Conservation (phyloP, 2,888 invertebrate species). For the Phlogophora meticulosa region DNA sequence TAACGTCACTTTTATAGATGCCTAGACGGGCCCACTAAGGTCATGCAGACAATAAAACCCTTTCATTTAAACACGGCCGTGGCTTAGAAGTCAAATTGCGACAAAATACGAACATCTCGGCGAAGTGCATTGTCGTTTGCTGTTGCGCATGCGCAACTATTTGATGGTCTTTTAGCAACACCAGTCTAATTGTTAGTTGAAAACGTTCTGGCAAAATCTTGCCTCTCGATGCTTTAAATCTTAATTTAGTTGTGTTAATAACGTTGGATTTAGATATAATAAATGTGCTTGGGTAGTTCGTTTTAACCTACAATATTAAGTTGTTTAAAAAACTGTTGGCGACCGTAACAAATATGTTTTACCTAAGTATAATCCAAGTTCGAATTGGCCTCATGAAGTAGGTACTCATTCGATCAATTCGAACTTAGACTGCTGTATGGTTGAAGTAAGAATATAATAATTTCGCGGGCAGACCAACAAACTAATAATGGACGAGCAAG, state of each 20-base stretch:
- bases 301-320: no score
- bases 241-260: neutral
- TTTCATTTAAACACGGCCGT: slow-evolving; percentile 28
- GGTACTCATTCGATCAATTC: no score
- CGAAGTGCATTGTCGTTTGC: slow-evolving; percentile 17
- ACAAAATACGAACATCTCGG: slow-evolving; percentile 17
- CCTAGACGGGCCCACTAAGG: slow-evolving; percentile 14
- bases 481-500: no score
- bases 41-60: slow-evolving; percentile 21
- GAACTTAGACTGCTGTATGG: no score
- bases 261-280: no score
- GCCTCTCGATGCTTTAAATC: neutral
- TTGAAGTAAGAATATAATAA: no score
- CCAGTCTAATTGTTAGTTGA: slow-evolving; percentile 20
- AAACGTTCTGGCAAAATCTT: slow-evolving; percentile 19
- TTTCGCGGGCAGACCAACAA: no score
- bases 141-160: slow-evolving; percentile 36
- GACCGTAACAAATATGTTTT: no score
- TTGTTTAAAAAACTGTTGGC: no score
- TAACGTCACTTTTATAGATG: neutral
- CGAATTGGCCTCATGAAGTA: no score
- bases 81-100: slow-evolving; percentile 23
- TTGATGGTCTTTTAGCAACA: slow-evolving; percentile 44
- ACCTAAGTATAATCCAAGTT: no score
- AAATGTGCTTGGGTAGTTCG: no score